These are phyloP conservation scores for Chionomys nivalis DNA, from an alignment of 2,113 vertebrate species.

Conservation along the genomic window DNA sequence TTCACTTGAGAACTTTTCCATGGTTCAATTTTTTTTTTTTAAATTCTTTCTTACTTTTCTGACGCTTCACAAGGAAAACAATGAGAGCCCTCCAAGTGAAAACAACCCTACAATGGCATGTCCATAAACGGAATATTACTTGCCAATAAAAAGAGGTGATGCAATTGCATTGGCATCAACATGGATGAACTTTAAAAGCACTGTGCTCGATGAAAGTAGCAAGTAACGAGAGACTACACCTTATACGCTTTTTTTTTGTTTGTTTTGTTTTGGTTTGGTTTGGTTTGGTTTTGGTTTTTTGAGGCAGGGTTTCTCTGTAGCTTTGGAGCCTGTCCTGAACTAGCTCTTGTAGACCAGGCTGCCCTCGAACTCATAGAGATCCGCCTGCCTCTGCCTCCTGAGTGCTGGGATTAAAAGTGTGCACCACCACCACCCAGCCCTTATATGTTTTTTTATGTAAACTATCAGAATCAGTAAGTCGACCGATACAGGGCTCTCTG, in stretches of 20 bases:
- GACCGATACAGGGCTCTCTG: neutral
- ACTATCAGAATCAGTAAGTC: neutral
- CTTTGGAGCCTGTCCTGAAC: too few species aligned
- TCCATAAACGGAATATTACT: neutral
- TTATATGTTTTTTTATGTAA: neutral
- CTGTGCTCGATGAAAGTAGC: slow-evolving; percentile 9
- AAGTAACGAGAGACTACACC: neutral
- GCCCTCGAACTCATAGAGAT: too few species aligned
- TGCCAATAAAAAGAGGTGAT: slow-evolving; percentile 32
- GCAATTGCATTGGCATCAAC: neutral
- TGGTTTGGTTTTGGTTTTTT: too few species aligned
- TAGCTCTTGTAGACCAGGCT: too few species aligned
- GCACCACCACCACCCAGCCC: neutral
- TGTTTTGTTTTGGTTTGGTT: too few species aligned
- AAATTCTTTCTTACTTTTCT: neutral
- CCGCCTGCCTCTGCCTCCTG: too few species aligned
- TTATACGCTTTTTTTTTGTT: neutral
- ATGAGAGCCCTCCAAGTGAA: neutral
- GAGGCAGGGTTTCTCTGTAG: too few species aligned
- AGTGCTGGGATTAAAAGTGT: too few species aligned
- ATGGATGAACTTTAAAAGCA: neutral
- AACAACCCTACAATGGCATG: neutral
- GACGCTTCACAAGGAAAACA: slow-evolving; percentile 22
- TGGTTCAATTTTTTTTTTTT: neutral
- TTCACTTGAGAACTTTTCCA: slow-evolving; percentile 21